phyloP scores from a whole-genome alignment of 2,797 vertebrate genomes.

The Coreius guichenoti region DNA sequence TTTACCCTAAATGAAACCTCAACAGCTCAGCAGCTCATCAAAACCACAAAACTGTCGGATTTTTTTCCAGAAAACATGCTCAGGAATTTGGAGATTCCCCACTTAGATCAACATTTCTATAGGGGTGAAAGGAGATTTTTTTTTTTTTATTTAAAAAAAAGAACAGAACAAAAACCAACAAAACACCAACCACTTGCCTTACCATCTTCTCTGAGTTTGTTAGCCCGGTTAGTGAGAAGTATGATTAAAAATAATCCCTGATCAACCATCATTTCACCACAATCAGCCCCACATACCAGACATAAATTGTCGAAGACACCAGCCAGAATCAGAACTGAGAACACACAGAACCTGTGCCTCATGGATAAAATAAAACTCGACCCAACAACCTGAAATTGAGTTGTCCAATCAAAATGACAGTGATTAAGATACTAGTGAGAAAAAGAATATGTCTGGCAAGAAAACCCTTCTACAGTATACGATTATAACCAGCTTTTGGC shows the following conservation, averaged over 20 bases:
- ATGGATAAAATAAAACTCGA: slow-evolving; percentile 6
- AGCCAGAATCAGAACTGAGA: slow-evolving; percentile 19
- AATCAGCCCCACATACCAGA: slow-evolving; percentile 40
- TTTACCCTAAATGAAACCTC: not conserved
- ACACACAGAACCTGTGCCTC: not conserved
- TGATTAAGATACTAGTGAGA: slow-evolving; percentile 20
- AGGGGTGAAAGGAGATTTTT: not conserved
- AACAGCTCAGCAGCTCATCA: not conserved
- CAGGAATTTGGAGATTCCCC: slow-evolving; percentile 12
- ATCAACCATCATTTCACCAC: slow-evolving; percentile 32
- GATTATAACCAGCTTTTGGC: not conserved
- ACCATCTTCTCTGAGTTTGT: slow-evolving; percentile 9
- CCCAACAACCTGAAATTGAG: not conserved
- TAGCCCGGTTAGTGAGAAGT: slow-evolving; percentile 44
- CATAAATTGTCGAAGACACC: slow-evolving; percentile 11
- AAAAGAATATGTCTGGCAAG: slow-evolving; percentile 40
- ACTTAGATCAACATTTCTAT: not conserved
- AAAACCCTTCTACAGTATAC: slow-evolving; percentile 14
- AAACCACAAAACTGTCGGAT: not conserved
- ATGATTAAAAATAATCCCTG: slow-evolving; percentile 13
- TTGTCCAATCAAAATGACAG: slow-evolving; percentile 23
- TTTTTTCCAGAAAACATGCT: slow-evolving; percentile 1
- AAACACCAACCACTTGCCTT: not conserved
- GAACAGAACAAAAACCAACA: not conserved
- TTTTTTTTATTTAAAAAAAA: not conserved